phyloP scores from a whole-genome alignment of 2,888 invertebrate species.

The Drosophila sordidula region DNA sequence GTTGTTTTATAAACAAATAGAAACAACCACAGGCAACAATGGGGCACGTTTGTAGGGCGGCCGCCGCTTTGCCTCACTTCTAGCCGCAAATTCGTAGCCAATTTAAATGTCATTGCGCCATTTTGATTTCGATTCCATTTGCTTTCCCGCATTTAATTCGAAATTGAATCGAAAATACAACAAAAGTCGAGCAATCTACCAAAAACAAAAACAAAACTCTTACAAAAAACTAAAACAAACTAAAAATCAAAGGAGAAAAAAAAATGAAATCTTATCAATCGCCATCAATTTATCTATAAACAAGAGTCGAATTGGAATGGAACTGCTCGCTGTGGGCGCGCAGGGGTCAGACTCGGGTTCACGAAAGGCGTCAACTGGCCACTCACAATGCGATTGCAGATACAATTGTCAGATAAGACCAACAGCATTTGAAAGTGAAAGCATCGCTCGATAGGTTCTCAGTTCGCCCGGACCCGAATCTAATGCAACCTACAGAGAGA shows the following conservation, averaged over 20 bases:
- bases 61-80: constrained; percentile 36
- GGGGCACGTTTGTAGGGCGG: constrained; percentile 66
- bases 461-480: background rate
- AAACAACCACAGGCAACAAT: constrained; percentile 44
- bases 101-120: constrained; percentile 80
- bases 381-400: constrained; percentile 69
- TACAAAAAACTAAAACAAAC: constrained; percentile 5
- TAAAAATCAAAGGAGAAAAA: background rate
- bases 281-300: constrained; percentile 51
- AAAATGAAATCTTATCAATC: constrained; percentile 58
- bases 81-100: constrained; percentile 67
- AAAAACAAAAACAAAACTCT: constrained; percentile 7
- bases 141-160: constrained; percentile 55
- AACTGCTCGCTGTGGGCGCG: background rate
- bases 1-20: constrained; percentile 34
- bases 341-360: constrained; percentile 48
- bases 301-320: constrained; percentile 47
- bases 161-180: constrained; percentile 37
- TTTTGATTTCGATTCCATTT: constrained; percentile 63
- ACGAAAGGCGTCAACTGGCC: constrained; percentile 70
- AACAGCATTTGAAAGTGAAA: constrained; percentile 44
- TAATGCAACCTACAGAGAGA: background rate
- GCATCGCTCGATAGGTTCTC: constrained; percentile 36
- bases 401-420: constrained; percentile 51
- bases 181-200: constrained; percentile 21